Conservation (phyloP, 2,113 vertebrate genomes). For the Austrofundulus limnaeus region DNA sequence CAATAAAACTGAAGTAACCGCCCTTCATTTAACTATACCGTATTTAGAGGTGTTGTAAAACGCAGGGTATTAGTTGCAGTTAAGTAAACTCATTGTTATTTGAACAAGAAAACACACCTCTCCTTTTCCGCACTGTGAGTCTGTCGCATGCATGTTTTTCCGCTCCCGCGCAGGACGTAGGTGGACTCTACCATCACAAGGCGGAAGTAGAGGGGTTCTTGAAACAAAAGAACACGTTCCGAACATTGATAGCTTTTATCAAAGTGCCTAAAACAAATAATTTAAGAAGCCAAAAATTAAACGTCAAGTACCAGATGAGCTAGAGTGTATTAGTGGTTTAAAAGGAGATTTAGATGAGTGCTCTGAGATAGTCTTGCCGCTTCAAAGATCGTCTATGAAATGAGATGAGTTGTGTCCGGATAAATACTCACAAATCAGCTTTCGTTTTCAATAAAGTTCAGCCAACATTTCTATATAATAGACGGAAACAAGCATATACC, state of each 20-base stretch:
- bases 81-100: not conserved
- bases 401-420: not conserved
- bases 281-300: rapidly evolving
- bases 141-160: constrained; percentile 58
- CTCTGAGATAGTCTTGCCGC: not conserved
- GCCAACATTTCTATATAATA: no score
- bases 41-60: not conserved
- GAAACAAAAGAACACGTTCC: not conserved
- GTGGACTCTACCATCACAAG: constrained; percentile 52
- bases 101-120: constrained; percentile 18
- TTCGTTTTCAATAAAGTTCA: not conserved
- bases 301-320: rapidly evolving
- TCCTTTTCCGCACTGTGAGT: constrained; percentile 29
- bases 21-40: not conserved
- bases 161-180: constrained; percentile 70
- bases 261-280: not conserved
- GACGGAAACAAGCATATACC: not conserved
- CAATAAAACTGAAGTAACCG: not conserved
- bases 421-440: not conserved
- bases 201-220: not conserved
- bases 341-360: not conserved
- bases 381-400: constrained; percentile 23
- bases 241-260: not conserved
- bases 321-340: rapidly evolving
- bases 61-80: no score